Conservation (phyloP, 2,113 vertebrate genomes). For the Macrotus californicus region DNA sequence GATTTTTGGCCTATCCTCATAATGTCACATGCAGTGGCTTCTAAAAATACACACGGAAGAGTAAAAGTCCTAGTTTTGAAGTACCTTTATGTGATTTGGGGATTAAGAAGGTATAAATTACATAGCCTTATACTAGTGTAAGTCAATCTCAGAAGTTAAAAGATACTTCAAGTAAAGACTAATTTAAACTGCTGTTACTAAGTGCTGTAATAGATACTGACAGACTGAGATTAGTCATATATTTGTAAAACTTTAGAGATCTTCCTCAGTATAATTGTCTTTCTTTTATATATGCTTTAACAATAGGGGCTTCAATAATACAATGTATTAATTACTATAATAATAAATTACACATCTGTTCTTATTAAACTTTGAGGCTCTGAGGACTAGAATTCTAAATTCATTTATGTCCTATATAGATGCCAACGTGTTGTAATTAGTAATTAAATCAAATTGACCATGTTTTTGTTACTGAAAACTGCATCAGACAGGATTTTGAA, state of each 20-base stretch:
- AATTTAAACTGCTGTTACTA: not conserved
- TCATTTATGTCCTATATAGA: not conserved
- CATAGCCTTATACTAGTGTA: not conserved
- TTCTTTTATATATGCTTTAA: not conserved
- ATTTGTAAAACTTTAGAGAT: not conserved
- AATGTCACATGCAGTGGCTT: not conserved
- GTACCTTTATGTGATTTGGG: constrained; percentile 8
- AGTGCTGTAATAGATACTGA: not conserved
- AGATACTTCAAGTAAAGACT: not conserved
- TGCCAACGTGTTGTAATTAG: not conserved
- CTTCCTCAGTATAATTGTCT: not conserved
- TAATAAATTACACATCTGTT: not conserved
- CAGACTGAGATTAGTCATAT: not conserved
- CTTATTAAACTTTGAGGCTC: not conserved
- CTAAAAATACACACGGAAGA: constrained; percentile 19
- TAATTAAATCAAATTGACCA: not conserved
- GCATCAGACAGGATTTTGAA: not conserved
- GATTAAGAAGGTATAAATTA: constrained; percentile 16
- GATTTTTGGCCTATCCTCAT: not conserved
- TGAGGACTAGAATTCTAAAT: not conserved
- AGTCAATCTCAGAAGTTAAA: not conserved
- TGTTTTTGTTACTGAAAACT: not conserved
- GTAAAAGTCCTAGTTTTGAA: constrained; percentile 31
- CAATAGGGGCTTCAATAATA: not conserved
- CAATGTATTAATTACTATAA: not conserved